Percentiles rank a stretch among this genome's conserved stretches.
Conservation (phyloP, 2,797 vertebrate species). For the Alca torda region DNA sequence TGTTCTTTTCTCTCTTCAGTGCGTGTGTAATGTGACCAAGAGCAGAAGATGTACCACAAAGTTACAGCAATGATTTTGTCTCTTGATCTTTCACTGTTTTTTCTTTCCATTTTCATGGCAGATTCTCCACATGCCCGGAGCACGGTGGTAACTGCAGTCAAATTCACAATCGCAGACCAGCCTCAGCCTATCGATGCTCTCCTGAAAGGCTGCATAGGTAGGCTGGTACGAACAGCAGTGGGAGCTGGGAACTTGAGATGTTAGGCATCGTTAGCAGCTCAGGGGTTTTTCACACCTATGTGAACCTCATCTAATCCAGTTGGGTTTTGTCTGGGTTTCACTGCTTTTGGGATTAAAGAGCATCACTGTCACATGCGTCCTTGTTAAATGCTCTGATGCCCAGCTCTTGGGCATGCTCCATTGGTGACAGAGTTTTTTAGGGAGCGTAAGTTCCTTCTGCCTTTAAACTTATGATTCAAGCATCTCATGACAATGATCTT, state of each 20-base stretch:
- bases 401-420: not conserved
- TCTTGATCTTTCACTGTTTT: not conserved
- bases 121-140: slow-evolving; percentile 87
- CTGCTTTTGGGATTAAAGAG: not conserved
- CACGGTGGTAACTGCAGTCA: slow-evolving; percentile 89
- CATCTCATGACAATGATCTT: not conserved
- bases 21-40: rapidly evolving
- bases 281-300: not conserved
- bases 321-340: not conserved
- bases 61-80: not conserved
- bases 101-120: slow-evolving; percentile 22
- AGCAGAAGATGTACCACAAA: not conserved
- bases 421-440: not conserved
- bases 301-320: not conserved
- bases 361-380: not conserved
- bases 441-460: not conserved
- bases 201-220: slow-evolving; percentile 90
- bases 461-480: not conserved
- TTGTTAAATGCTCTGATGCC: not conserved
- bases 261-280: not conserved
- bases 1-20: not conserved
- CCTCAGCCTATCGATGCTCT: slow-evolving; percentile 87
- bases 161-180: slow-evolving; percentile 93
- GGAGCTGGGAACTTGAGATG: not conserved
- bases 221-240: not conserved